Evolutionary conservation across 2,797 vertebrate species (phyloP).

Genomic region (Hemibagrus guttatus): DNA sequence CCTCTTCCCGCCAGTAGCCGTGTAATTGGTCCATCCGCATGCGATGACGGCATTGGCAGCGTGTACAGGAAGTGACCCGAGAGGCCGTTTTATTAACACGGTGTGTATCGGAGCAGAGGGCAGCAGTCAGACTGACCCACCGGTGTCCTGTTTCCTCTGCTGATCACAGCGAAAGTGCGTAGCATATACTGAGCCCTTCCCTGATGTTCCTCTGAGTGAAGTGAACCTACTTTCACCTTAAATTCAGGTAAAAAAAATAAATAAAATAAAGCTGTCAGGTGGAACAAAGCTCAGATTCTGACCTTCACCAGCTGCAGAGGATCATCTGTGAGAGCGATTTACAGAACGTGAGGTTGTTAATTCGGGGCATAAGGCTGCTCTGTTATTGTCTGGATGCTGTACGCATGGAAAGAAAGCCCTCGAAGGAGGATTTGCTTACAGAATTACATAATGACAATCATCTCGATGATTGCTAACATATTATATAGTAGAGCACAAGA

Average conservation of each 20-base stretch:
- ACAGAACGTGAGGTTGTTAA: background rate
- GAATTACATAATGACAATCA: conserved; percentile 1
- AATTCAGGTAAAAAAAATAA: background rate
- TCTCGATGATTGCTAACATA: background rate
- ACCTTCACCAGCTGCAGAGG: background rate
- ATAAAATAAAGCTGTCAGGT: conserved; percentile 18
- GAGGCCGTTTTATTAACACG: conserved; percentile 27
- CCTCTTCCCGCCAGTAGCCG: conserved; percentile 41
- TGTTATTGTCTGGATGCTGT: background rate
- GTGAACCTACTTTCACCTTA: background rate
- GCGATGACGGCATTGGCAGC: conserved; percentile 43
- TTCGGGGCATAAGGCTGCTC: background rate
- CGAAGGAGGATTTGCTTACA: background rate
- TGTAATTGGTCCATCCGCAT: background rate
- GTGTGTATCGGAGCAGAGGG: conserved; percentile 40
- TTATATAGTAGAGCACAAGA: background rate
- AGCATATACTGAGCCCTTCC: conserved; percentile 34
- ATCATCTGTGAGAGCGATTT: background rate
- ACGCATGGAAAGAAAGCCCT: background rate
- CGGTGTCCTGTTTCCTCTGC: conserved; percentile 47
- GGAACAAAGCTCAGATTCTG: background rate
- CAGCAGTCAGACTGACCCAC: conserved; percentile 35
- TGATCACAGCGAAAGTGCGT: conserved; percentile 37
- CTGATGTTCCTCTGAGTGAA: background rate
- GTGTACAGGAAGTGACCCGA: conserved; percentile 47